Conservation (phyloP, 1,140 invertebrate species). For the Hyposmocoma kahamanoa region DNA sequence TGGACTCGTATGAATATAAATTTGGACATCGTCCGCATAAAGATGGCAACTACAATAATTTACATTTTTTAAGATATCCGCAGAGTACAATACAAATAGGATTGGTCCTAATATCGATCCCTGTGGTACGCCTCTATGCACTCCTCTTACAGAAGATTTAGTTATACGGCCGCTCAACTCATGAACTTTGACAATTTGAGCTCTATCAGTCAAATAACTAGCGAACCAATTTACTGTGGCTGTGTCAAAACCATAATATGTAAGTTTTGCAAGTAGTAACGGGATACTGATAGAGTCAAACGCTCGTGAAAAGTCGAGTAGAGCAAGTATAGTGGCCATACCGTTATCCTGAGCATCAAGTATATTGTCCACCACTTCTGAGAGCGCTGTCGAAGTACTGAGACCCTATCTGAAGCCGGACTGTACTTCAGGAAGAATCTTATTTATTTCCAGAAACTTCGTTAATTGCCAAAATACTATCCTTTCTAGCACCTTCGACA, state of each 20-base stretch:
- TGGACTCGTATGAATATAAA: too few relatives aligned
- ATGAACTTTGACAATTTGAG: not conserved
- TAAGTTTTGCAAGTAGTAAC: not conserved
- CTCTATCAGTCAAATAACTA: not conserved
- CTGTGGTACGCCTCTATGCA: too few relatives aligned
- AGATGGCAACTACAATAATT: too few relatives aligned
- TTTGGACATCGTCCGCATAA: too few relatives aligned
- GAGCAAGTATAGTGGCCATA: not conserved
- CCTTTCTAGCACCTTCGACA: not conserved
- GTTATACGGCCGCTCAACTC: not conserved
- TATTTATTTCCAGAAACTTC: not conserved
- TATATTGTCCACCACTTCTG: not conserved
- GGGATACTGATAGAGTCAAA: slow-evolving; percentile 1
- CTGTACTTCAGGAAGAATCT: not conserved
- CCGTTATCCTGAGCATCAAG: not conserved
- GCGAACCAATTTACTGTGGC: not conserved
- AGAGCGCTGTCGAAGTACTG: slow-evolving; percentile 1
- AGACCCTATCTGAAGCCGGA: not conserved
- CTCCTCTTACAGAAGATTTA: too few relatives aligned
- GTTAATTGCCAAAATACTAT: not conserved
- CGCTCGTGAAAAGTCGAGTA: not conserved
- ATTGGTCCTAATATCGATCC: too few relatives aligned
- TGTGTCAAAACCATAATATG: not conserved
- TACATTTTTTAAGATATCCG: too few relatives aligned
- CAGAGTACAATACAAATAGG: too few relatives aligned